These are phyloP conservation scores for Odontophorus gujanensis DNA, from an alignment of 2,113 vertebrate species.

Conservation along the genomic window DNA sequence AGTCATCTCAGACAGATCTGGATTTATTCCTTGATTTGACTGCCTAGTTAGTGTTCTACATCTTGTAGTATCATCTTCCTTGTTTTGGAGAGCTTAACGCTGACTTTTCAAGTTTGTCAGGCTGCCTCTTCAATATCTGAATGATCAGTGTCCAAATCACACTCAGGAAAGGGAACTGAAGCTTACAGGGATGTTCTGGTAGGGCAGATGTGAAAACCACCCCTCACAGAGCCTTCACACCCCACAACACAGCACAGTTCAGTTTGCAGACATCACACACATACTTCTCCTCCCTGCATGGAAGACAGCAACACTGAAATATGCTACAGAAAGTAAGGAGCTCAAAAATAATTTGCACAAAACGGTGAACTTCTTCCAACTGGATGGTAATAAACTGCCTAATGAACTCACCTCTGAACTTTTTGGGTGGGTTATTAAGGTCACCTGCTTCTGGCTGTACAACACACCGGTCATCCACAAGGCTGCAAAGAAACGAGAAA, in stretches of 20 bases:
- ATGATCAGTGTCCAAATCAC: background rate
- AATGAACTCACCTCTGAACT: slow-evolving; percentile 91
- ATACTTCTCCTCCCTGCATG: rapidly evolving
- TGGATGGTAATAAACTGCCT: background rate
- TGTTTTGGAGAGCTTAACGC: background rate
- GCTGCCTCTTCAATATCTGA: slow-evolving; percentile 28
- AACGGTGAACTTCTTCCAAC: rapidly evolving
- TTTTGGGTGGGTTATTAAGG: slow-evolving; percentile 98
- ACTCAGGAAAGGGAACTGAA: background rate
- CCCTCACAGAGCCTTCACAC: background rate
- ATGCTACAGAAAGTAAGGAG: rapidly evolving
- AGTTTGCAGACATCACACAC: background rate
- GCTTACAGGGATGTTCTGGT: background rate
- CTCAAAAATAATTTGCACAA: background rate
- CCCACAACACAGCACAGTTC: background rate
- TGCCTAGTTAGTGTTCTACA: background rate
- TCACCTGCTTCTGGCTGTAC: slow-evolving; percentile 97
- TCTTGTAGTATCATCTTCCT: background rate
- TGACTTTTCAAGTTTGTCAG: slow-evolving; percentile 14
- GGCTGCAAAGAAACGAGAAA: slow-evolving; percentile 77
- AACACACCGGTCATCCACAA: slow-evolving; percentile 97
- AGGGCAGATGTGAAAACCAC: background rate
- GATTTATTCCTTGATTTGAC: background rate
- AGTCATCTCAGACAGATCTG: slow-evolving; percentile 4
- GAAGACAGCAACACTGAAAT: background rate